These are phyloP conservation scores for Corythornis vintsioides DNA, from an alignment of 2,113 vertebrate genomes.

Conservation along the genomic window DNA sequence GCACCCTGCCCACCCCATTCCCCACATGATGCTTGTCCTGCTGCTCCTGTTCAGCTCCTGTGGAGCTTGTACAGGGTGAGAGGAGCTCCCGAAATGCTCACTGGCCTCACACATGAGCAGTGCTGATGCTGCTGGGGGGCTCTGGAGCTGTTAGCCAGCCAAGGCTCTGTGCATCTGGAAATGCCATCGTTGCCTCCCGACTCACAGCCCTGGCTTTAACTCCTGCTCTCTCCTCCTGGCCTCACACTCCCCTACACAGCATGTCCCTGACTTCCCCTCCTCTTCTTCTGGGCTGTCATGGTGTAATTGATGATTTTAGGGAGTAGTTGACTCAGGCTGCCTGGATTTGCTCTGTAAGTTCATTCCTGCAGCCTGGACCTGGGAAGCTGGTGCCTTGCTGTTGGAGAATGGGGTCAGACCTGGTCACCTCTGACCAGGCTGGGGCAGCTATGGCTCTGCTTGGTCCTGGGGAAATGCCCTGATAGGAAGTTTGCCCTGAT, in stretches of 20 bases:
- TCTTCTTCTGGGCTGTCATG: slow-evolving; percentile 30
- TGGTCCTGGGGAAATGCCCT: rapidly evolving
- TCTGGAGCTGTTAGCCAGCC: not conserved
- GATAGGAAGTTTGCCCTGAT: rapidly evolving
- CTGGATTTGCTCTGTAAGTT: slow-evolving; percentile 55
- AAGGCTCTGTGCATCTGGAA: not conserved
- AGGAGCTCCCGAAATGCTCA: not conserved
- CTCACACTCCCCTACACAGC: slow-evolving; percentile 20
- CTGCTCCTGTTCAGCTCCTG: rapidly evolving
- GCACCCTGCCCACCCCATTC: rapidly evolving
- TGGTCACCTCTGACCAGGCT: not conserved
- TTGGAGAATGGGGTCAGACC: not conserved
- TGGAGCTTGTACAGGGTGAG: rapidly evolving
- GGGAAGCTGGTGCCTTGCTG: not conserved
- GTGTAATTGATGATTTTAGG: slow-evolving; percentile 58
- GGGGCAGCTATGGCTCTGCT: rapidly evolving
- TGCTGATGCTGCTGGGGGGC: not conserved
- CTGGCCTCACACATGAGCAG: rapidly evolving
- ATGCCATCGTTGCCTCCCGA: not conserved
- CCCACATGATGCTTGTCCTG: rapidly evolving
- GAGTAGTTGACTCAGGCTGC: slow-evolving; percentile 52
- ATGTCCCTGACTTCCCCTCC: slow-evolving; percentile 40
- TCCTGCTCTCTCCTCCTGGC: slow-evolving; percentile 3
- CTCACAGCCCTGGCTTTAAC: not conserved
- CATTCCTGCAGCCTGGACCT: not conserved